Base-by-base conservation (phyloP, 2,888 invertebrate species). In the Acronicta leporina region DNA sequence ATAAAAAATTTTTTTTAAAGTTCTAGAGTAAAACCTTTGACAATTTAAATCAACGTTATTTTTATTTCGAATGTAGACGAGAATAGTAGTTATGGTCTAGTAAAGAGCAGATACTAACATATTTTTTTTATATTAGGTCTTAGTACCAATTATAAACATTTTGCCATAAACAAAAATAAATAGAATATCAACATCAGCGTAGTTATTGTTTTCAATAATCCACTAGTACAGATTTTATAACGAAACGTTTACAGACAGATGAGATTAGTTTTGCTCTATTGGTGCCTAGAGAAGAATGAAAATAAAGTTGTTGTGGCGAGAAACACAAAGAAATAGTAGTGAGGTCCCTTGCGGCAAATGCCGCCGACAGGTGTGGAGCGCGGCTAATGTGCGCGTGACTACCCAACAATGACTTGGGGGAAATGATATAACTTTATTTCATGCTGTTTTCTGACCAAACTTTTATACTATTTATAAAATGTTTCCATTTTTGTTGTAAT, bases 241-340 rank as follows among this genome's bases (percentile, higher is more conserved):
- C 30, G 54, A 45, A 53, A 46, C 55, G 45, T 48, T 63, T 59
- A 60, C 43, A 66, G 57, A 56, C 40, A 48, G 54, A 50, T 44
- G 50, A 56, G 53, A 69, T 67, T 61, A 73, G 77, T 81, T 84
- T 84, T 81, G 75, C 82, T 84, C 70, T 74, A 80, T 79, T 74
- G 76, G 77, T 75, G 82, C 72, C 83, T 63, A 67, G 81, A 79
- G 83, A 81, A 82, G 86, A 85, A 85, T 85, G 79, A 84, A 33
- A 87, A 88, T 85, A 84, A 85, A 84, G 76, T 83, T 86, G 75
- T 71, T 82, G 79, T 73, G 70, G 69, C 72, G 80, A 71, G 76
- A 83, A 86, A 85, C 76, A 89, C 87, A 90, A 89, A 88, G 83
- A 83, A 87, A 88, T 86, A 86, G 80, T 80, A 83, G 82, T 73